Evolutionary conservation across 2,888 invertebrate genomes (phyloP).

Genomic region (Leptarthrus brevirostris): DNA sequence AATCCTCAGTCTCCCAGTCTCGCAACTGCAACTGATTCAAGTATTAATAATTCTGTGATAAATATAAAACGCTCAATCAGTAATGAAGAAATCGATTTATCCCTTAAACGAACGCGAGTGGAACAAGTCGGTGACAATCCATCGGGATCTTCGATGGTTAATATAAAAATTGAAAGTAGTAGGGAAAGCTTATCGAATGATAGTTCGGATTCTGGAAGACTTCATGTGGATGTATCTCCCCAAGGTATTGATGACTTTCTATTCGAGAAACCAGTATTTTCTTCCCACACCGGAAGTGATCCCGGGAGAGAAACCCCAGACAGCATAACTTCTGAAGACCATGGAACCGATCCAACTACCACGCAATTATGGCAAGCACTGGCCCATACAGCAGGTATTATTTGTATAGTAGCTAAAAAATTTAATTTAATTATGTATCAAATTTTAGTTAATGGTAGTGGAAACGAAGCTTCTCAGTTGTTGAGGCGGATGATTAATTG

Average conservation of each 20-base stretch:
- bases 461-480: constrained; percentile 80
- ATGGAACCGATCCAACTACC: constrained; percentile 66
- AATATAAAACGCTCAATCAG: constrained; percentile 61
- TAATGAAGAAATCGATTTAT: constrained; percentile 57
- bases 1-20: constrained; percentile 59
- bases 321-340: constrained; percentile 65
- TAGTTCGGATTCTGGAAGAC: constrained; percentile 78
- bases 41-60: constrained; percentile 68
- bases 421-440: not conserved
- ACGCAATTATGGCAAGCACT: constrained; percentile 68
- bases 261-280: constrained; percentile 20
- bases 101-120: constrained; percentile 52
- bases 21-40: constrained; percentile 59
- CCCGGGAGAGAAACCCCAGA: constrained; percentile 60
- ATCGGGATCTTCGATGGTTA: constrained; percentile 36
- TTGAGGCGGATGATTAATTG: constrained; percentile 81
- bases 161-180: constrained; percentile 54
- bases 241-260: constrained; percentile 27
- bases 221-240: constrained; percentile 71
- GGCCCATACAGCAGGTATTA: constrained; percentile 65
- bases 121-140: constrained; percentile 46
- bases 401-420: not conserved
- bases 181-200: constrained; percentile 67
- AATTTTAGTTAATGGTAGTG: constrained; percentile 68
- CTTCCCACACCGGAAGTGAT: constrained; percentile 35